A percentile compares a stretch with the other conserved stretches of the same genome.
These are phyloP conservation scores for Epinephelus fuscoguttatus DNA, from an alignment of 2,113 vertebrate species.

Conservation along the genomic window DNA sequence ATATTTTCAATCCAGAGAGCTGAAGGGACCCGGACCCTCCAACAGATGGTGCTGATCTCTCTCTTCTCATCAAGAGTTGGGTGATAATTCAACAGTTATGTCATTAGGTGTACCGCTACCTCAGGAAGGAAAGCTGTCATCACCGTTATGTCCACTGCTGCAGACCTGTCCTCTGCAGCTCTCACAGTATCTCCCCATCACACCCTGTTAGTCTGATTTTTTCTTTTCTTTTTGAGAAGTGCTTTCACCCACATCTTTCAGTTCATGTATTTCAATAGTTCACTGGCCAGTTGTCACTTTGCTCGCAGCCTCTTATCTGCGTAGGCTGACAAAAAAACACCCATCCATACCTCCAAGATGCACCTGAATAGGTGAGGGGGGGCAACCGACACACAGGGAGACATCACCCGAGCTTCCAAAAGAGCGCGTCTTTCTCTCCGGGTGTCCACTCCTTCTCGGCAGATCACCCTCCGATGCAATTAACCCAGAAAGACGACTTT, in stretches of 20 bases:
- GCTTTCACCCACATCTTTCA: conserved; percentile 21
- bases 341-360: conserved; percentile 41
- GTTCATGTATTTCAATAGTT: conserved; percentile 19
- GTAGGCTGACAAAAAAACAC: conserved; percentile 12
- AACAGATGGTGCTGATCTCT: conserved; percentile 58
- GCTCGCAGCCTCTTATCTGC: conserved; percentile 19
- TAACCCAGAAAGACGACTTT: conserved; percentile 79
- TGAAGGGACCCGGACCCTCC: neutral
- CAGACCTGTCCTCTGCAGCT: conserved; percentile 39
- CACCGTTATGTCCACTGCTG: conserved; percentile 17
- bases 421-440: conserved; percentile 37
- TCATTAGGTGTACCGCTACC: conserved; percentile 47
- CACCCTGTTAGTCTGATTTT: neutral
- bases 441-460: conserved; percentile 45
- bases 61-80: conserved; percentile 25
- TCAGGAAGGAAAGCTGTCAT: conserved; percentile 50
- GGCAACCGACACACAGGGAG: neutral
- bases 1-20: neutral
- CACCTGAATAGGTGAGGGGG: conserved; percentile 67
- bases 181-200: neutral
- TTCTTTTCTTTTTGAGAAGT: neutral
- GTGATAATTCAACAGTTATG: conserved; percentile 60
- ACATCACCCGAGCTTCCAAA: neutral
- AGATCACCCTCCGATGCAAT: conserved; percentile 82
- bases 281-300: conserved; percentile 16